A percentile compares a stretch with the other conserved stretches of the same genome.
These are phyloP conservation scores for Entomobrya multifasciata DNA, from an alignment of 2,888 invertebrate species.

Conservation along the genomic window DNA sequence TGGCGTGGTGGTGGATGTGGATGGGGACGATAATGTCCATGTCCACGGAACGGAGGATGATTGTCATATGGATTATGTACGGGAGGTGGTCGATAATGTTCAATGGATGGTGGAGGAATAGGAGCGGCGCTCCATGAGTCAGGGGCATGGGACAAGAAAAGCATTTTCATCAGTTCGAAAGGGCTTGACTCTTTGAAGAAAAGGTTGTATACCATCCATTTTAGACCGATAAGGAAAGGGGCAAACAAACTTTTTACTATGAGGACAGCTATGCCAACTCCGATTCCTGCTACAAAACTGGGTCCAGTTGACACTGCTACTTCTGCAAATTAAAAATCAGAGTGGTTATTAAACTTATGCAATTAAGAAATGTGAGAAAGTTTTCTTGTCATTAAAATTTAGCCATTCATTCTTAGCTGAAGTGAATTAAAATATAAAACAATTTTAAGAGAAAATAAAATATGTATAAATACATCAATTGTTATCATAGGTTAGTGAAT, in stretches of 20 bases:
- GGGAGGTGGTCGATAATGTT: slow-evolving; percentile 76
- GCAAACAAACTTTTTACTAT: slow-evolving; percentile 90
- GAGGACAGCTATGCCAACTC: slow-evolving; percentile 87
- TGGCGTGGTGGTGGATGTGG: slow-evolving; percentile 45
- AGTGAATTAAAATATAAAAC: too few species aligned
- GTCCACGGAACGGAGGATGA: slow-evolving; percentile 9
- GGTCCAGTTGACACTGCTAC: slow-evolving; percentile 79
- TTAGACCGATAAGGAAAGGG: slow-evolving; percentile 91
- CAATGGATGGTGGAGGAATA: slow-evolving; percentile 73
- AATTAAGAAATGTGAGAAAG: too few species aligned
- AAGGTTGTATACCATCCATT: slow-evolving; percentile 90
- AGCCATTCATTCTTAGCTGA: too few species aligned
- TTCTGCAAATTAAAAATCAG: slow-evolving; percentile 75
- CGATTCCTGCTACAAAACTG: slow-evolving; percentile 85
- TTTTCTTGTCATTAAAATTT: too few species aligned
- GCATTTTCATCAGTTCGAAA: slow-evolving; percentile 76
- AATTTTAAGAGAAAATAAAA: too few species aligned
- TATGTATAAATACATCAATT: too few species aligned
- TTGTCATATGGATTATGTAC: slow-evolving; percentile 75
- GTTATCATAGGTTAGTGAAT: too few species aligned
- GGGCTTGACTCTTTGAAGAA: slow-evolving; percentile 83
- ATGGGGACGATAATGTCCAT: neutral
- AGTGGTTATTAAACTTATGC: too few species aligned
- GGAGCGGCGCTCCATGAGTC: slow-evolving; percentile 65
- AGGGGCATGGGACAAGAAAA: slow-evolving; percentile 56